phyloP scores from a whole-genome alignment of 2,113 vertebrate species.

The Sigmodon hispidus region DNA sequence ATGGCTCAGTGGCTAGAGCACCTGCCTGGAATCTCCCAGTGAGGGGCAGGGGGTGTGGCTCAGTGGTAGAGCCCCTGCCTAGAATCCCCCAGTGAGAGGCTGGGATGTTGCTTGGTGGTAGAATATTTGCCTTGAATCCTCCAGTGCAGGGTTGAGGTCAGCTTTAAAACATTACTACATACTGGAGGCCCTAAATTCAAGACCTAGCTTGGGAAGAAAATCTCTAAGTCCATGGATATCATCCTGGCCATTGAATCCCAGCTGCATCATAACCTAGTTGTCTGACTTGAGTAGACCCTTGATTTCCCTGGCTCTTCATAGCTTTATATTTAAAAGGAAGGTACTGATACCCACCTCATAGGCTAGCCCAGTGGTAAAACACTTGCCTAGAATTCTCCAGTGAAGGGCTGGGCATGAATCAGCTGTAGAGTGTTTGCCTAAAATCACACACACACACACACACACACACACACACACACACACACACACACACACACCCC shows the following conservation, averaged over 20 bases:
- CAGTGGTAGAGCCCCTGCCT: background rate
- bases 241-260: background rate
- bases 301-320: background rate
- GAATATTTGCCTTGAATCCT: background rate
- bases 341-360: background rate
- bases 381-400: background rate
- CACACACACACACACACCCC: too few relatives aligned
- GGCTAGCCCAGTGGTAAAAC: background rate
- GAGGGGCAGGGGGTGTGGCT: background rate
- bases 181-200: background rate
- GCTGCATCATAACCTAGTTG: background rate
- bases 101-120: background rate
- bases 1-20: background rate
- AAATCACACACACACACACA: background rate
- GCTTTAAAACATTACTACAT: background rate
- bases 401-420: background rate
- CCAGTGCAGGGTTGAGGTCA: background rate
- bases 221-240: background rate
- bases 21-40: background rate
- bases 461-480: too few relatives aligned
- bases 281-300: background rate
- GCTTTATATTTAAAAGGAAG: background rate
- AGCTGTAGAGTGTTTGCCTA: background rate
- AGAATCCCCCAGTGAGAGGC: background rate
- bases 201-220: background rate